These are phyloP conservation scores for Dicroscelio sp. DNA, from an alignment of 2,888 invertebrate genomes.

Conservation along the genomic window DNA sequence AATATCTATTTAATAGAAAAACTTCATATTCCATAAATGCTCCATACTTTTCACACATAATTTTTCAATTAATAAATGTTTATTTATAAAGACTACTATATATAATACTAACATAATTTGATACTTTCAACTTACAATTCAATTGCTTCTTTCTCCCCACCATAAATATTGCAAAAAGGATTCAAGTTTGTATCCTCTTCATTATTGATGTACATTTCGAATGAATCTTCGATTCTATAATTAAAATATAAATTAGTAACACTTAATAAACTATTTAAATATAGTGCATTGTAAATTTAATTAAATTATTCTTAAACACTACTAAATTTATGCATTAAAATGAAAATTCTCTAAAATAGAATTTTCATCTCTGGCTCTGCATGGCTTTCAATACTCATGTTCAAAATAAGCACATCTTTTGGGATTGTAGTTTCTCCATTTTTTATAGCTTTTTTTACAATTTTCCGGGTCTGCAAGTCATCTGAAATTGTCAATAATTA, in stretches of 20 bases:
- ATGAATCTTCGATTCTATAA: neutral
- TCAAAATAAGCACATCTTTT: neutral
- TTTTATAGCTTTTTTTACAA: neutral
- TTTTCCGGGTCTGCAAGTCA: neutral
- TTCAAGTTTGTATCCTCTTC: neutral
- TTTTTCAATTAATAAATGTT: neutral
- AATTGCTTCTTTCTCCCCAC: neutral
- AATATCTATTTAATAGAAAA: too few species aligned
- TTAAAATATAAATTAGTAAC: neutral
- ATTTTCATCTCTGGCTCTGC: neutral
- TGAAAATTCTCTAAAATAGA: neutral
- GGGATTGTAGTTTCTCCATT: neutral
- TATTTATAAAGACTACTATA: neutral
- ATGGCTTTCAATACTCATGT: neutral
- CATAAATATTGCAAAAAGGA: neutral
- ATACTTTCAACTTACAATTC: neutral
- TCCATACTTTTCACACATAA: constrained; percentile 16
- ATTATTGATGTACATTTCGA: neutral
- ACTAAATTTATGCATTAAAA: neutral
- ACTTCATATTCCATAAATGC: neutral
- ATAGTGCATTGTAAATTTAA: neutral
- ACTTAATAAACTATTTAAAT: neutral
- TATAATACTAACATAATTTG: neutral
- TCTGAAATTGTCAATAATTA: neutral
- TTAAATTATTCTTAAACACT: neutral